phyloP scores from a whole-genome alignment of 2,888 invertebrate species.

The Automeris io region DNA sequence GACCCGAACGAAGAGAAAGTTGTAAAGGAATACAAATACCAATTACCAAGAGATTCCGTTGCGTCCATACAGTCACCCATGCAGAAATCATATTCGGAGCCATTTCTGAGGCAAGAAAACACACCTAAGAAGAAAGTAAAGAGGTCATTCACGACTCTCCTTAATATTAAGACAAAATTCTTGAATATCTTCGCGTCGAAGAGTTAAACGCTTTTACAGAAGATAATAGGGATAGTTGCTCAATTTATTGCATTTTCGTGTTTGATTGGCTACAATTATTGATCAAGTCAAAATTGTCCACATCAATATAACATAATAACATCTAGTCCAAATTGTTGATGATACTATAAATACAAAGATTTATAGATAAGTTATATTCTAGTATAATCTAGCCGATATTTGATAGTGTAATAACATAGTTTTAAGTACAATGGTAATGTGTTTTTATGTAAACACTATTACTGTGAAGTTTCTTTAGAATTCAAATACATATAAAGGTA shows the following conservation, averaged over 20 bases:
- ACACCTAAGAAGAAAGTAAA: conserved; percentile 66
- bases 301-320: conserved; percentile 23
- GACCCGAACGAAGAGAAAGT: conserved; percentile 66
- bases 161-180: conserved; percentile 67
- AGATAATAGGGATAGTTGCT: conserved; percentile 48
- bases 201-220: conserved; percentile 38
- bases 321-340: conserved; percentile 33
- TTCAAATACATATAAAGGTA: conserved; percentile 14
- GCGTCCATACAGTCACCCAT: conserved; percentile 27
- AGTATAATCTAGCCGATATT: too few species aligned
- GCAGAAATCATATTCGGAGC: conserved; percentile 60
- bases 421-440: too few species aligned
- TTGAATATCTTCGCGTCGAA: conserved; percentile 65
- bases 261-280: conserved; percentile 30
- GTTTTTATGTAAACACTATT: too few species aligned
- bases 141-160: conserved; percentile 63
- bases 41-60: conserved; percentile 43
- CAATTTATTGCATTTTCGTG: conserved; percentile 65
- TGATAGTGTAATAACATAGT: too few species aligned
- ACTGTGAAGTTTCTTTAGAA: not conserved
- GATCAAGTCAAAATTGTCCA: conserved; percentile 22
- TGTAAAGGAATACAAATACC: conserved; percentile 68
- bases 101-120: conserved; percentile 52
- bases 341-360: too few species aligned
- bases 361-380: not conserved